A percentile compares a stretch with the other conserved stretches of the same genome.
phyloP scores from a whole-genome alignment of 1,140 invertebrate genomes.

The Melanaphis sacchari region DNA sequence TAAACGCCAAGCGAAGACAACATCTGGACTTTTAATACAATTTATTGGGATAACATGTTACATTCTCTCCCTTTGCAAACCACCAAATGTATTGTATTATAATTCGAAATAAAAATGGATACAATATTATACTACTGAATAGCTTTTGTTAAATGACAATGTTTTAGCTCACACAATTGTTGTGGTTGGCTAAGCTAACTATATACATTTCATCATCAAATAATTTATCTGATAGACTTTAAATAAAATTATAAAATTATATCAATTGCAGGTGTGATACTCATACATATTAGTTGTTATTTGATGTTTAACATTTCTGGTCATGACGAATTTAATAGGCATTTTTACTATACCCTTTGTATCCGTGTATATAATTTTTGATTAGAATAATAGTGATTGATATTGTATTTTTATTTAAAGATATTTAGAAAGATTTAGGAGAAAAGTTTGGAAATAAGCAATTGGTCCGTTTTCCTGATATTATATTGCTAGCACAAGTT shows the following conservation, averaged over 20 bases:
- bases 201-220: neutral
- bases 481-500: neutral
- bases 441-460: neutral
- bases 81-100: neutral
- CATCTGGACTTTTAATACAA: neutral
- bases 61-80: neutral
- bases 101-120: constrained; percentile 17
- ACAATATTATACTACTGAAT: constrained; percentile 1
- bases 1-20: neutral
- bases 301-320: neutral
- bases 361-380: neutral
- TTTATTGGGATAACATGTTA: neutral
- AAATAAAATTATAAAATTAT: neutral
- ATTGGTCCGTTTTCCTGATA: neutral
- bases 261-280: neutral
- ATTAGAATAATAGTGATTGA: neutral
- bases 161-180: neutral
- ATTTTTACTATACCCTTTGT: neutral
- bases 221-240: neutral
- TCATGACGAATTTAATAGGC: neutral
- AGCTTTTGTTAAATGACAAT: neutral
- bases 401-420: neutral
- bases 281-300: neutral
- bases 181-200: neutral
- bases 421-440: neutral